Evolutionary conservation across 2,888 invertebrate genomes (phyloP), one percentile per base, ranked within the genome.

Genomic region (Lysandra bellargus): DNA sequence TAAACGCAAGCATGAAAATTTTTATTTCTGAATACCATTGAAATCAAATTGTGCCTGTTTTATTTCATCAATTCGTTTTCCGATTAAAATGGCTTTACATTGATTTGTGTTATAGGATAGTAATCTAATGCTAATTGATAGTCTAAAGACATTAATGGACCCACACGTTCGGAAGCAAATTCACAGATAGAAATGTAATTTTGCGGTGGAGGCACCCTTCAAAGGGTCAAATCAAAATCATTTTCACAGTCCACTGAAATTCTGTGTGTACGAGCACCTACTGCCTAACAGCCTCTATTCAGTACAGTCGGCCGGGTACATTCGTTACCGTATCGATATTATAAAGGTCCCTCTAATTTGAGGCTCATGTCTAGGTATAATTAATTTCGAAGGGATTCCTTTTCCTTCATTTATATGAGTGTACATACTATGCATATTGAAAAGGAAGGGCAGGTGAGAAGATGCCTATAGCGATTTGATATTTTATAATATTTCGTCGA

Each of bases 221-320:
- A 94, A 94, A 94, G 93, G 92, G 92, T 93, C 93, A 94, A 93
- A 94, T 93, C 93, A 93, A 94, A 94, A 94, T 93, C 93, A 94
- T 94, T 94, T 93, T 93, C 93, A 93, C 94, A 93, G 92, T 90
- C 92, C 92, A 93, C 88, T 91, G 93, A 88, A 90, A 88, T 89
- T 86, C 85, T 85, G 87, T 88, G 86, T 86, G 85, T 88, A 87
- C 88, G 86, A 83, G 82, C 82, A 84, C 83, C 80, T 81, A 82
- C 81, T 80, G 83, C 81, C 81, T 83, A 83, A 82, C 82, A 81
- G 81, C 79, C 75, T 79, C 49, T 37, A 72, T 64, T 79, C 17
- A 33, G 60, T 77, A 77, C 77, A 79, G 37, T 79, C 37, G 69
- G 53, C 76, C 4, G 14, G 6, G n/a, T 72, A 79, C 40, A 79